Base-by-base conservation (phyloP, 2,797 vertebrate genomes). In the Myotis pilosus region DNA sequence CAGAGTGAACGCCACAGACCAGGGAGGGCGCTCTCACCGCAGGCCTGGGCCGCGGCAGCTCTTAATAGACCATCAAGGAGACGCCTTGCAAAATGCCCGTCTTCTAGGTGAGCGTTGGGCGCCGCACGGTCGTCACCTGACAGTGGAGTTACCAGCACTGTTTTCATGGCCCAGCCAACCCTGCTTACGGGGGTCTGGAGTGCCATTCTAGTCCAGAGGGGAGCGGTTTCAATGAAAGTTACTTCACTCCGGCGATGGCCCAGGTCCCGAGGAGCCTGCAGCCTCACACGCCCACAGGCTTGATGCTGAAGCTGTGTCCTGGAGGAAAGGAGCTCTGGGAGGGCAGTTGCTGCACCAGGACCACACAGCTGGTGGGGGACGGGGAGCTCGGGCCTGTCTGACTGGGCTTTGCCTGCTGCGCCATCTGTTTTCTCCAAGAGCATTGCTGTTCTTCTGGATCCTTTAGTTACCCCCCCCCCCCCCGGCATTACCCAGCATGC, bases 281-380 rank as follows among this genome's bases (percentile, higher is more conserved):
- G 2, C 69, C 4, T 87, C 30, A 23, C 28, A 11, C 1, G 53
- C 38, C 47, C 5, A 3, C 4, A 5, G 23, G 36, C 5, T 12
- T 5, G 28, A 49, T 36, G 5, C 17, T 19, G 12, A 2, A 1
- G 33, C 6, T 55, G 6, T 66, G 1, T 30, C n/a, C 30, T n/a
- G 36, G 41, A 71, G 41, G 82, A 17, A 57, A 49, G 78, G 19
- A 30, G 25, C 17, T 33, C 8, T 3, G 2, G n/a, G 47, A 17
- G 4, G 10, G 10, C 6, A 12, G 3, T 1, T 9, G 25, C 5
- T 2, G 8, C 30, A 0, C 13, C 38, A 20, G 22, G 4, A 6
- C 53, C 41, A 23, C 8, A 5, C 1, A 10, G 36, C 23, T 15
- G 3, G 15, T 2, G 41, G 19, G 19, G n/a, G 69, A 12, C 12